Base-by-base conservation (phyloP, 1,140 invertebrate genomes). In the Palaemon carinicauda region DNA sequence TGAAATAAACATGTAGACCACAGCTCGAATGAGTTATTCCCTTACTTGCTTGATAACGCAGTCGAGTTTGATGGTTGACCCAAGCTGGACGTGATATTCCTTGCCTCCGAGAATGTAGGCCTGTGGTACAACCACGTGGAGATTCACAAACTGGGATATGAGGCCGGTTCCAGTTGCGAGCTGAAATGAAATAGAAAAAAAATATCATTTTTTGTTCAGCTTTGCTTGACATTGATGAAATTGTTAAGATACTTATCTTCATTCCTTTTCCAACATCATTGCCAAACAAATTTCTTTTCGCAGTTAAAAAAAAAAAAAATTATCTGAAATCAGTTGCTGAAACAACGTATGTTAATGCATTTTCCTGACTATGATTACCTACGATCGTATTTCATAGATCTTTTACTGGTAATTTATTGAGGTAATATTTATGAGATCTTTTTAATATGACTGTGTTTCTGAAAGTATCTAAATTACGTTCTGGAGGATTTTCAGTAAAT, bases 41-140 rank as follows among this genome's bases (percentile, higher is more conserved):
- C 93, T 94, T 92, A 97, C 96, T 94, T 97, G 97, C 92, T 97
- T 96, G 91, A 97, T 97, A 90, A 97, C 95, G 93, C 96, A 97
- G 90, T 97, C 96, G 90, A 97, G 94, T 92, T 95, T 96, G 91
- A 97, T 97, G 90, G 96, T 95, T 91, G 96, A 96, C 87, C 96
- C 96, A 90, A 96, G 94, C 91, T 97, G 96, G 65, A 97, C 96
- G 92, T 97, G 96, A 90, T 97, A 95, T 90, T 97, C 96, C 53
- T 95, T 96, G 85, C 95, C 96, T 71, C 93, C 92, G 90, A 97
- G 93, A 90, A 97, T 97, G 91, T 96, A 96, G 65, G 96, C 96
- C 91, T 96, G 95, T 12, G 96, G 96, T 89, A 96, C 94, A 87
- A 97, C 96, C 88, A 97, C 96, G 92, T 96, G 95, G 69, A 97